These are phyloP conservation scores for Penaeus vannamei DNA, from an alignment of 1,140 invertebrate species.

Conservation along the genomic window DNA sequence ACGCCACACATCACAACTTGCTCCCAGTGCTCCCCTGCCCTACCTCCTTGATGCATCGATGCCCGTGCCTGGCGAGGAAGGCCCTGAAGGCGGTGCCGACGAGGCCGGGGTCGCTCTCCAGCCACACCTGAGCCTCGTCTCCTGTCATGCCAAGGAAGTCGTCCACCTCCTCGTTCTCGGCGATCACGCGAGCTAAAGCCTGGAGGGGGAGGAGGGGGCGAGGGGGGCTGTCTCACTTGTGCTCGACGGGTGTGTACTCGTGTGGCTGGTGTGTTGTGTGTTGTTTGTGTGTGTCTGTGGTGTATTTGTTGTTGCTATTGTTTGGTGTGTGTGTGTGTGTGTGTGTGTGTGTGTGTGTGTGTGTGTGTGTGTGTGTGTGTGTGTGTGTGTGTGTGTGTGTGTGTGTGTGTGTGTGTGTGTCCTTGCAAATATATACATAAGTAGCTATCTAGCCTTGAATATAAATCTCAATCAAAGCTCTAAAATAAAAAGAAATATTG, in stretches of 20 bases:
- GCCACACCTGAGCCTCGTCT: conserved; percentile 76
- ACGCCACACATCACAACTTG: no score
- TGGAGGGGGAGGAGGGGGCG: conserved; percentile 67
- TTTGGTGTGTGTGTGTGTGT: no score
- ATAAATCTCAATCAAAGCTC: no score
- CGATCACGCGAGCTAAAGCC: conserved; percentile 75
- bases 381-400: conserved; percentile 34
- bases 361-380: conserved; percentile 6
- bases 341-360: no score
- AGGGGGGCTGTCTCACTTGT: not conserved
- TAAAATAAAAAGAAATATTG: not conserved
- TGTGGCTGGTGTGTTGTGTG: no score
- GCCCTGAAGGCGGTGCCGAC: conserved; percentile 74
- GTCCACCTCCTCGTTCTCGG: conserved; percentile 72
- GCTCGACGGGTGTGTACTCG: no score
- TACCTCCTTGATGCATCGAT: conserved; percentile 83
- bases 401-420: conserved; percentile 1
- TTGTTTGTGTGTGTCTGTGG: no score
- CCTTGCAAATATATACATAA: no score
- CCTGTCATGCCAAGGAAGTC: conserved; percentile 76
- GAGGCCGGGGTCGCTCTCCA: conserved; percentile 75
- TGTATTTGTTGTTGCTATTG: no score
- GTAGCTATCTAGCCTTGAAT: no score
- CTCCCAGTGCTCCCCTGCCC: no score
- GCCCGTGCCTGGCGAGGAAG: conserved; percentile 83